phyloP scores from a whole-genome alignment of 2,113 vertebrate species.

The Syrmaticus mikado region DNA sequence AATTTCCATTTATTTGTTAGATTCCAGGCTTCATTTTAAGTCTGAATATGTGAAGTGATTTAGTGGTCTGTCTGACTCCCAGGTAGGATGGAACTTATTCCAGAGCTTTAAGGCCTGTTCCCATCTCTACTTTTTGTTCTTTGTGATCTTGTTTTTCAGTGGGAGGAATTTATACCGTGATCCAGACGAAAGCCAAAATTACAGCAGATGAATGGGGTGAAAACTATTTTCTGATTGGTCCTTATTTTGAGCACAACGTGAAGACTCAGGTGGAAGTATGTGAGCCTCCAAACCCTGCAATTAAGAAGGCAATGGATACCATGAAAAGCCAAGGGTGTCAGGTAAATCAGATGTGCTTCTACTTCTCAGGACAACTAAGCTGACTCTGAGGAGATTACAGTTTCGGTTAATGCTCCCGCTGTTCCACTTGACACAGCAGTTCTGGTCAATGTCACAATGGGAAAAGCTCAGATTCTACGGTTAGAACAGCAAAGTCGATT shows the following conservation, averaged over 20 bases:
- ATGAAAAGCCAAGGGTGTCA: conserved; percentile 89
- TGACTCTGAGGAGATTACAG: conserved; percentile 54
- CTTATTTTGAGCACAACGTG: conserved; percentile 94
- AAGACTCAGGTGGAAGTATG: conserved; percentile 94
- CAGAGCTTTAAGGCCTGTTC: background rate
- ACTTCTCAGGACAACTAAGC: conserved; percentile 43
- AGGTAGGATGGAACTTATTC: background rate
- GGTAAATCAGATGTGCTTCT: conserved; percentile 77
- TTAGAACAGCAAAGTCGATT: conserved; percentile 54
- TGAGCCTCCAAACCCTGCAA: conserved; percentile 79
- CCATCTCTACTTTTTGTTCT: background rate
- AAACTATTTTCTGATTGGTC: conserved; percentile 93
- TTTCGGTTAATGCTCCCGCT: conserved; percentile 60
- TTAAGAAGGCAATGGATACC: conserved; percentile 86
- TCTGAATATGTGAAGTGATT: background rate
- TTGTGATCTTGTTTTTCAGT: conserved; percentile 79
- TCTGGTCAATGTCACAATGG: conserved; percentile 50
- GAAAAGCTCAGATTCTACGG: conserved; percentile 6
- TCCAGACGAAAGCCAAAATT: conserved; percentile 96
- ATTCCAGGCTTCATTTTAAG: background rate
- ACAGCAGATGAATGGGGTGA: conserved; percentile 96
- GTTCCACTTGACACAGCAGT: conserved; percentile 63
- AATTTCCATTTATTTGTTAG: background rate
- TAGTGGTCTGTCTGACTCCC: background rate
- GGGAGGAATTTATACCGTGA: conserved; percentile 97